Evolutionary conservation across 2,113 vertebrate genomes (phyloP), one percentile per base, ranked within the genome.

Genomic region (Miniopterus natalensis): DNA sequence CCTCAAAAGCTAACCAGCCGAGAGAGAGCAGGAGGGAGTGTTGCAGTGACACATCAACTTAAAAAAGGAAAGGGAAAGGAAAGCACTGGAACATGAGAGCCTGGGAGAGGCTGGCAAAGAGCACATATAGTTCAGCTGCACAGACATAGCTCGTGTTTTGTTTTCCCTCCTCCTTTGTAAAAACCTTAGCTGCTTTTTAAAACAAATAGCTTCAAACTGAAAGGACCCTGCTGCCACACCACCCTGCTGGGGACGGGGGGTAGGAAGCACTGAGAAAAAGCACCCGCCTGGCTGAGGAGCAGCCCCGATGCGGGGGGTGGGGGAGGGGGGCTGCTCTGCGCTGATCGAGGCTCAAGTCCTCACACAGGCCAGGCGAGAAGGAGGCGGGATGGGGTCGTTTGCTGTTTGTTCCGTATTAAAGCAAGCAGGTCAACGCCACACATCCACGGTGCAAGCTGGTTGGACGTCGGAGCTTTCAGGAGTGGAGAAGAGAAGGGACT

Each of bases 151-250:
- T 96, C 96, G 94, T 70, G 84, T 89, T 85, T 73, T 93, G 92
- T 89, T 94, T 96, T 95, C 88, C 94, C 78, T 92, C 83, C 92
- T 78, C 91, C 95, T 95, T 78, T 70, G 96, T 98, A 97, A 98
- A 98, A 98, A 98, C 98, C 96, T 96, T 92, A 97, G 97, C 97
- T 98, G 98, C 98, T 98, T 98, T 98, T 98, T 97, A 98, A 97
- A 98, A 97, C 94, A 96, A 98, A 98, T 97, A 96, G 87, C 95
- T 97, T 98, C 97, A 68, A 96, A 97, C 96, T 96, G 95, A 96
- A 87, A 74, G 1, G 61, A 53, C 71, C 95, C 94, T 83, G 96
- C 90, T 81, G 90, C 63, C 94, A 84, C 94, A 80, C 96, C 95
- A 84, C 97, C 92, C 90, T 86, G 97, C 79, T 31, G 70, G 95